Base-by-base conservation (phyloP, 2,113 vertebrate genomes). In the Erythrolamprus reginae region DNA sequence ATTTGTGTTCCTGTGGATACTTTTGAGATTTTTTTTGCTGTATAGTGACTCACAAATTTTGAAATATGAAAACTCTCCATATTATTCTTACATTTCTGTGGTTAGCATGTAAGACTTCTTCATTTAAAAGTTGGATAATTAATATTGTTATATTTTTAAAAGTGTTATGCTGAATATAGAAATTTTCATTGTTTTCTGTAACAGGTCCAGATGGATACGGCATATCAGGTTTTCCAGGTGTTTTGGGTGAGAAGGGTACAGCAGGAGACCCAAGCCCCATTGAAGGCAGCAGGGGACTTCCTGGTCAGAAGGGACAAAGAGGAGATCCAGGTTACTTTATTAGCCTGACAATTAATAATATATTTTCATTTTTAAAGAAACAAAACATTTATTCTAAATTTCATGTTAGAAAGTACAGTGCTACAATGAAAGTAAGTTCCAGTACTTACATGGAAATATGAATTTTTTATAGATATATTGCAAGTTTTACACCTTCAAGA, bases 311-410 rank as follows among this genome's bases (percentile, higher is more conserved):
- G 93, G 99, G 99, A 90, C 96, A 93, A 48, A 97, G 92, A 90
- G 99, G 99, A 89, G 93, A 95, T 88, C 91, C 83, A 97, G 99
- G 99, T 99, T 45, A n/a, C n/a, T 94, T 10, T 58, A 52, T 42
- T 91, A 51, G 50, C 47, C 8, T 42, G 23, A 24, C 9, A 45
- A 42, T 53, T 90, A 55, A 50, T 50, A 83, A 84, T 58, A n/a
- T 12, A 47, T 3, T 28, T 19, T 42, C 6, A 21, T 77, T 42
- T 77, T 38, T 65, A 65, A 38, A 42, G n/a, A 77, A 38, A 77
- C 33, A 77, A 58, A 24, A 42, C 47, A 83, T 42, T 82, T 56
- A 24, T 77, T 24, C 19, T 26, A 77, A 65, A n/a, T 77, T 51
- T 88, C n/a, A 38, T 52, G 17, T 77, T 33, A 51, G n/a, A 50